Percentiles rank a stretch among this genome's conserved stretches.
Evolutionary conservation across 92 coral and sea anemone genomes (phyloP).

Genomic region (Nematostella vectensis): DNA sequence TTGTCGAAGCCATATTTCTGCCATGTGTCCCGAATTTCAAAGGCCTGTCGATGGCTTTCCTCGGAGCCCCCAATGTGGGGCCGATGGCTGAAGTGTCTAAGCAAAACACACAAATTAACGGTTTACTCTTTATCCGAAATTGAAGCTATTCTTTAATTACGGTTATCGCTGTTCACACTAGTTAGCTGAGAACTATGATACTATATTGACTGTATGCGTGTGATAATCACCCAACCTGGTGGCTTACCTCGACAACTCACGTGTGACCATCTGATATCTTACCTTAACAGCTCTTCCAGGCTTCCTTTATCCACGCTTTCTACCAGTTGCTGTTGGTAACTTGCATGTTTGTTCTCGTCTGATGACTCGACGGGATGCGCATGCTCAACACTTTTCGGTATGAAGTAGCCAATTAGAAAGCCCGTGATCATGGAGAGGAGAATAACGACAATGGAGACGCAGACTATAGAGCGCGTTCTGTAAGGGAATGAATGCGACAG

Average conservation of each 20-base stretch:
- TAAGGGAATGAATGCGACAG: neutral
- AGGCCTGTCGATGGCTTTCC: constrained; percentile 35
- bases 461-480: constrained; percentile 2
- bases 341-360: neutral
- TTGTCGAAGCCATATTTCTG: constrained; percentile 30
- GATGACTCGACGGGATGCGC: neutral
- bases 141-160: no score
- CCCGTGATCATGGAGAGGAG: constrained; percentile 14
- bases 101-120: no score
- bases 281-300: neutral
- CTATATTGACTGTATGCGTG: no score
- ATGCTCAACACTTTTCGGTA: constrained; percentile 9
- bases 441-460: constrained; percentile 6
- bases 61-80: constrained; percentile 45
- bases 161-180: no score
- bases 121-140: no score
- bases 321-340: neutral
- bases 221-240: no score
- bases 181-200: no score
- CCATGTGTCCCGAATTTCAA: constrained; percentile 30
- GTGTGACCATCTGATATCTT: no score
- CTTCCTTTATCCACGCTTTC: neutral
- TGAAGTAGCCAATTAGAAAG: constrained; percentile 24
- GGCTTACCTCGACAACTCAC: no score
- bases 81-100: constrained; percentile 27